Evolutionary conservation across 2,797 vertebrate genomes (phyloP).

Genomic region (Toxotes lorentzi): DNA sequence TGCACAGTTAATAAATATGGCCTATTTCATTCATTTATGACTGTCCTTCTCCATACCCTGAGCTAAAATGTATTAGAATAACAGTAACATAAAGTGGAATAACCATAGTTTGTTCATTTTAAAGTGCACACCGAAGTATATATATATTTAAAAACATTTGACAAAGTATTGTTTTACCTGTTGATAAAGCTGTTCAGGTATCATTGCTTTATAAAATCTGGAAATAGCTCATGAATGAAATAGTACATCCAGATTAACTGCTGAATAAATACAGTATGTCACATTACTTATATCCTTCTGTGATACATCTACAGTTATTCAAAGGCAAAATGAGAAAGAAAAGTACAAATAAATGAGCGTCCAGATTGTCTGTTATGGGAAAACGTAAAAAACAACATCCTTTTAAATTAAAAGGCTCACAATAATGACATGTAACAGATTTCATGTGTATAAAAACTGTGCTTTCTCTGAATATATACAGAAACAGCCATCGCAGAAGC

Average conservation of each 20-base stretch:
- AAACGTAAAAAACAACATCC: constrained; percentile 18
- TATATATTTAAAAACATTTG: constrained; percentile 42
- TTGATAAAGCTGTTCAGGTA: constrained; percentile 44
- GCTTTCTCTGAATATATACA: constrained; percentile 61
- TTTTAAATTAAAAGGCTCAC: constrained; percentile 22
- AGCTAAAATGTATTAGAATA: constrained; percentile 62
- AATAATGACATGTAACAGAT: constrained; percentile 36
- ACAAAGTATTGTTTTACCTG: constrained; percentile 51
- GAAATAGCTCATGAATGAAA: constrained; percentile 74
- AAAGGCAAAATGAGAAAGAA: constrained; percentile 50
- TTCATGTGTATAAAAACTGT: constrained; percentile 60
- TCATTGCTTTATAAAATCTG: constrained; percentile 61
- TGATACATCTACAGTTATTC: constrained; percentile 43
- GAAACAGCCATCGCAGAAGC: constrained; percentile 34
- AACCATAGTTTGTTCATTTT: constrained; percentile 56
- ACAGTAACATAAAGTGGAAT: constrained; percentile 49
- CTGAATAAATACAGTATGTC: constrained; percentile 59
- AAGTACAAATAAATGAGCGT: constrained; percentile 31
- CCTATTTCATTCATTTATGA: constrained; percentile 70
- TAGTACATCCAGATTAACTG: constrained; percentile 73
- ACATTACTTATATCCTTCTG: constrained; percentile 34
- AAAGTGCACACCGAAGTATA: constrained; percentile 69
- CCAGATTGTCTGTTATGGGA: constrained; percentile 61
- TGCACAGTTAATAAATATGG: constrained; percentile 73
- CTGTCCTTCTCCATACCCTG: constrained; percentile 64